Conservation (phyloP, 2,113 vertebrate genomes). For the Archocentrus centrarchus region DNA sequence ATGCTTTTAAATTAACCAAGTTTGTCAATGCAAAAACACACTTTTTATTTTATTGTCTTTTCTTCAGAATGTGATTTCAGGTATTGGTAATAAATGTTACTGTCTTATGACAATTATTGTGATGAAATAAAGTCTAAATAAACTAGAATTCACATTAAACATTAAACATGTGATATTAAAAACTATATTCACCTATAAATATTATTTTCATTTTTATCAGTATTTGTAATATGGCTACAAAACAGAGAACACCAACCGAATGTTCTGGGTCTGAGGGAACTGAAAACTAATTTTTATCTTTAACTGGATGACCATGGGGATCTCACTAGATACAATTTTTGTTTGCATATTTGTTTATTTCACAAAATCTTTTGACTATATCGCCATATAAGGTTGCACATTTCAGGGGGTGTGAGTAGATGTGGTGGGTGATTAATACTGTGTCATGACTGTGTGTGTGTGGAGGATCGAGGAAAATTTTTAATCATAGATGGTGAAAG, state of each 20-base stretch:
- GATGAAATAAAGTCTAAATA: neutral
- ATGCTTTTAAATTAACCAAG: neutral
- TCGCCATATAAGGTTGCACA: neutral
- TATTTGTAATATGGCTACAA: neutral
- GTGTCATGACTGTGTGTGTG: neutral
- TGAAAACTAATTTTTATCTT: neutral
- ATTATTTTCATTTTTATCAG: neutral
- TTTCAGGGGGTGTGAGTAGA: neutral
- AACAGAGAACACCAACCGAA: neutral
- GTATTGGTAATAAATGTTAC: neutral
- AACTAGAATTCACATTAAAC: neutral
- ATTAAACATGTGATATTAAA: neutral
- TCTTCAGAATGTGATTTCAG: neutral
- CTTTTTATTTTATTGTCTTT: neutral
- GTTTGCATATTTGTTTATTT: neutral
- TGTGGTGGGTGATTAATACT: neutral
- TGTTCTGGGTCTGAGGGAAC: neutral
- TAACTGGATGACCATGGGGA: too few relatives aligned
- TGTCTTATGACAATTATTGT: neutral
- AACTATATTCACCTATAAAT: neutral
- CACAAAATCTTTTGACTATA: neutral
- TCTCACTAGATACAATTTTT: neutral
- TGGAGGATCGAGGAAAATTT: neutral
- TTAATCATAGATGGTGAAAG: neutral
- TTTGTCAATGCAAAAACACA: neutral